Evolutionary conservation across 2,888 invertebrate species (phyloP).

Genomic region (Melinaea marsaeus): DNA sequence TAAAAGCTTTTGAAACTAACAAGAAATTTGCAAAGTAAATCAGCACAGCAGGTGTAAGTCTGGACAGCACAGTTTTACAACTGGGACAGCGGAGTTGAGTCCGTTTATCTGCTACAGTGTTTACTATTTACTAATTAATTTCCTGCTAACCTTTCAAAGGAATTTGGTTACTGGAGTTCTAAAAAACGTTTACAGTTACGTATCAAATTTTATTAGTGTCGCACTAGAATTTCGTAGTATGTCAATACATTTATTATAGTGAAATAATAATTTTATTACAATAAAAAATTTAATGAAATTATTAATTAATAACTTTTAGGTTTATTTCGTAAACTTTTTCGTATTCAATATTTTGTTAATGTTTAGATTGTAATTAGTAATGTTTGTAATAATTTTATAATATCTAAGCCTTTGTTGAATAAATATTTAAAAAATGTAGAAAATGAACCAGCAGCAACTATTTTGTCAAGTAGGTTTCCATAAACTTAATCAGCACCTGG

Average conservation of each 20-base stretch:
- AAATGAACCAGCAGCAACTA: background rate
- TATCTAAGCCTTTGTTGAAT: too few relatives aligned
- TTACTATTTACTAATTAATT: slow-evolving; percentile 1
- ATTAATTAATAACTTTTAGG: too few relatives aligned
- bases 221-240: background rate
- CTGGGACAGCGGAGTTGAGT: slow-evolving; percentile 14
- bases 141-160: background rate
- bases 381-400: too few relatives aligned
- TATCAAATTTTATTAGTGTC: background rate
- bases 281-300: too few relatives aligned
- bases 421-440: background rate
- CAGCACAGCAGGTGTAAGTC: slow-evolving; percentile 10
- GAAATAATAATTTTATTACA: too few relatives aligned
- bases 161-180: background rate
- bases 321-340: too few relatives aligned
- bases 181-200: background rate
- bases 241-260: too few relatives aligned
- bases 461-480: background rate
- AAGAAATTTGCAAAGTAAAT: background rate
- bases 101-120: slow-evolving; percentile 9
- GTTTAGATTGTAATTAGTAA: too few relatives aligned
- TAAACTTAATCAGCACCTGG: background rate
- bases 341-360: too few relatives aligned
- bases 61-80: slow-evolving; percentile 10
- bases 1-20: background rate